phyloP scores from a whole-genome alignment of 2,888 invertebrate species.

The Orthosia incerta region DNA sequence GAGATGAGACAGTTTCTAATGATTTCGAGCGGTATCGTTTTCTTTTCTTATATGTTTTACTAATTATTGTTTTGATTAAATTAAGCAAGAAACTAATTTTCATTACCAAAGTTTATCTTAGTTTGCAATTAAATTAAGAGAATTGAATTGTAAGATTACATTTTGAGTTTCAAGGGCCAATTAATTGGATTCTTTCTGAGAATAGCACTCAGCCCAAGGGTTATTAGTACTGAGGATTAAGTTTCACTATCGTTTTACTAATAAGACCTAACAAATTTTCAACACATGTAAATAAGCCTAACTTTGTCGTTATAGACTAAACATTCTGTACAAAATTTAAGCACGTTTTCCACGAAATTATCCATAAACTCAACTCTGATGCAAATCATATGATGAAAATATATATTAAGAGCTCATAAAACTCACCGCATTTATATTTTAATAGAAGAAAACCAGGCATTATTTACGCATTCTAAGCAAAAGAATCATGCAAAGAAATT shows the following conservation, averaged over 20 bases:
- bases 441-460: constrained; percentile 17
- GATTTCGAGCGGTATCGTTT: too few species aligned
- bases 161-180: not conserved
- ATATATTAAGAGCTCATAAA: constrained; percentile 33
- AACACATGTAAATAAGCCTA: not conserved
- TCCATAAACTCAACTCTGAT: constrained; percentile 31
- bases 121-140: too few species aligned
- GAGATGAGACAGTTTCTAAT: not conserved
- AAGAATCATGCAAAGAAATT: constrained; percentile 35
- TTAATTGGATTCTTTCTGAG: not conserved
- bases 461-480: constrained; percentile 33
- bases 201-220: not conserved
- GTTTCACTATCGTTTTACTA: not conserved
- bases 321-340: not conserved
- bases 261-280: not conserved
- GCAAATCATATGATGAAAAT: constrained; percentile 32
- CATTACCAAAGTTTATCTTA: too few species aligned
- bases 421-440: not conserved
- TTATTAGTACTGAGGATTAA: too few species aligned
- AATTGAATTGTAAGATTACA: too few species aligned
- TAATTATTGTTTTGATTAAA: too few species aligned
- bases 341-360: constrained; percentile 26
- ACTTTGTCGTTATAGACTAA: too few species aligned
- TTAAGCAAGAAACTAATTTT: too few species aligned
- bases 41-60: too few species aligned